Evolutionary conservation across 1,140 invertebrate species (phyloP), one percentile per base, ranked within the genome.

Genomic region (Reticulitermes speratus): DNA sequence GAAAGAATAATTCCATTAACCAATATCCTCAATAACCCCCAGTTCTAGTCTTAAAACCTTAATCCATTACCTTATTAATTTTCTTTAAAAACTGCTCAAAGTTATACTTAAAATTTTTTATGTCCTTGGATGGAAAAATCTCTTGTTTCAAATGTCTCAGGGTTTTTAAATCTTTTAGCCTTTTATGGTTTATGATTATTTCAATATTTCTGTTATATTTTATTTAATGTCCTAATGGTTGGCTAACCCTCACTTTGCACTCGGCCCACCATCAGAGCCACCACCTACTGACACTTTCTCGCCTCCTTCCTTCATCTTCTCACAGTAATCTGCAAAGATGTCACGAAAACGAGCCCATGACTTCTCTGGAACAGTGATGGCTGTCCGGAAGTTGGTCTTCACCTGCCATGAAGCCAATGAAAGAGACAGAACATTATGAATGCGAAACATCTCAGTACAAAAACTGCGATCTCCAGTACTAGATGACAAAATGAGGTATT

Each of bases 301-400:
- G 30, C 89, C 90, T 82, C 89, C 91, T 87, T 95, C 94, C 89
- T 95, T 95, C 93, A 98, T 97, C 92, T 98, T 98, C 88, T 98
- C 97, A 91, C 97, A 97, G 92, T 98, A 98, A 91, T 99, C 97
- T 88, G 96, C 95, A 90, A 99, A 96, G 90, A 99, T 97, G 93
- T 99, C 98, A 88, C 98, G 96, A 94, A 99, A 99, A 89, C 97
- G 95, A 87, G 95, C 94, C 98, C 98, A 99, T 88, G 98, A 98
- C 91, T 98, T 98, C 92, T 99, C 98, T 88, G 98, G 98, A 91
- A 99, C 97, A 88, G 98, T 99, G 91, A 99, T 98, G 88, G 98
- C 97, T 89, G 98, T 98, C 92, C 98, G 96, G 93, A 98, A 99
- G 92, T 98, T 98, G 89, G 97, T 97, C 92, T 99, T 98, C 87